Percentiles rank a stretch among this genome's conserved stretches.
These are phyloP conservation scores for Galleria mellonella DNA, from an alignment of 1,140 invertebrate genomes.

Conservation along the genomic window DNA sequence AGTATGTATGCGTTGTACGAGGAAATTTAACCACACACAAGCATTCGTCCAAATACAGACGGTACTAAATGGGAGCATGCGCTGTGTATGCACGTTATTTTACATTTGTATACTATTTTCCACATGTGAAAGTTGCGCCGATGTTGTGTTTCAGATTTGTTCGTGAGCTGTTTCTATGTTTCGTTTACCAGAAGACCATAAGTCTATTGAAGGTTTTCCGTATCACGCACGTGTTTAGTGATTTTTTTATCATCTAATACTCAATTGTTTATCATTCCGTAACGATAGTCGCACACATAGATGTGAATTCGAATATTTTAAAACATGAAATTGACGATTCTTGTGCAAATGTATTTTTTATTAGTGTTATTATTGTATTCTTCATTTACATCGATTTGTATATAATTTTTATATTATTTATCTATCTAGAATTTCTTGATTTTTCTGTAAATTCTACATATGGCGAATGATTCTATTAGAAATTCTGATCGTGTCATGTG, in stretches of 20 bases:
- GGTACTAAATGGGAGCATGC: constrained; percentile 36
- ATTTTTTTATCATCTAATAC: constrained; percentile 16
- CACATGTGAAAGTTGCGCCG: constrained; percentile 37
- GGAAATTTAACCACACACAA: constrained; percentile 52
- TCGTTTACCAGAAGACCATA: constrained; percentile 46
- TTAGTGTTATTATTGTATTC: no score
- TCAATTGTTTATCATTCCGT: constrained; percentile 10
- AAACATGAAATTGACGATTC: no score
- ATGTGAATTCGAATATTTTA: not conserved
- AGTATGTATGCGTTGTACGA: constrained; percentile 27
- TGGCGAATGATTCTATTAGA: no score
- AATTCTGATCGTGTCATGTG: no score
- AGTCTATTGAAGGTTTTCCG: constrained; percentile 16
- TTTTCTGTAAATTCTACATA: no score
- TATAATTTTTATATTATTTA: no score
- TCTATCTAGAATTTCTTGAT: no score
- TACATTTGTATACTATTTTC: constrained; percentile 44
- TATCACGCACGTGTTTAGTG: constrained; percentile 17
- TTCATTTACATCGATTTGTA: no score
- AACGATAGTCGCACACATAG: not conserved
- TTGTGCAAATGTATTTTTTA: no score
- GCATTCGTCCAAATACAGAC: constrained; percentile 24
- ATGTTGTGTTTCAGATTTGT: constrained; percentile 41
- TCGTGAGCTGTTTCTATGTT: constrained; percentile 59
- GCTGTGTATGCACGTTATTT: constrained; percentile 29